Evolutionary conservation across 2,113 vertebrate species (phyloP).

Genomic region (Tupaia chinensis): DNA sequence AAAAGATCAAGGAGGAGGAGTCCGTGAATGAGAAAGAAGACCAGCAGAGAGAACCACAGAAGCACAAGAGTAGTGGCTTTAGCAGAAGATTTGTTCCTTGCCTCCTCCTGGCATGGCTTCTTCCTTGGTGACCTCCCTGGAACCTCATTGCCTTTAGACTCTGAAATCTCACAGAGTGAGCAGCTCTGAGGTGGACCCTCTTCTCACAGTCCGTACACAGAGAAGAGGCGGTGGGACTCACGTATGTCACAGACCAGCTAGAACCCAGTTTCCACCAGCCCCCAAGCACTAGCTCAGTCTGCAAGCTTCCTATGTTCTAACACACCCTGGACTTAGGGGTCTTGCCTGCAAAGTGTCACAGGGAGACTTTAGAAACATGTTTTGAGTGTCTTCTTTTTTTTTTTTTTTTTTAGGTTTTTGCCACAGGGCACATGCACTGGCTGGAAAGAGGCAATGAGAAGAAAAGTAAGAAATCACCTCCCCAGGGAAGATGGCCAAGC

Average conservation of each 20-base stretch:
- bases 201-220: rapidly evolving
- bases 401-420: too few relatives aligned
- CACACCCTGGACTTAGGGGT: too few relatives aligned
- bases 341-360: neutral
- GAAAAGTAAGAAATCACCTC: too few relatives aligned
- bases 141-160: rapidly evolving
- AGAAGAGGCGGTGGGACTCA: neutral
- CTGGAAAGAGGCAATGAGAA: too few relatives aligned
- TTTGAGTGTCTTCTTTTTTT: neutral
- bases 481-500: too few relatives aligned
- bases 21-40: neutral
- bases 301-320: neutral
- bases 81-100: rapidly evolving
- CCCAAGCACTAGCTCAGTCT: too few relatives aligned
- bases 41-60: rapidly evolving
- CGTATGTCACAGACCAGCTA: rapidly evolving
- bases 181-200: neutral
- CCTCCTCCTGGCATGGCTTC: rapidly evolving
- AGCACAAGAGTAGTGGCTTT: neutral
- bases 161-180: rapidly evolving
- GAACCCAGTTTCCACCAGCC: rapidly evolving
- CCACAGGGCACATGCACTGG: too few relatives aligned
- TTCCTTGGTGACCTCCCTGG: neutral
- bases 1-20: too few relatives aligned
- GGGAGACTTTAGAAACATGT: rapidly evolving